phyloP scores from a whole-genome alignment of 2,888 invertebrate species.

The Julus scandinavius region DNA sequence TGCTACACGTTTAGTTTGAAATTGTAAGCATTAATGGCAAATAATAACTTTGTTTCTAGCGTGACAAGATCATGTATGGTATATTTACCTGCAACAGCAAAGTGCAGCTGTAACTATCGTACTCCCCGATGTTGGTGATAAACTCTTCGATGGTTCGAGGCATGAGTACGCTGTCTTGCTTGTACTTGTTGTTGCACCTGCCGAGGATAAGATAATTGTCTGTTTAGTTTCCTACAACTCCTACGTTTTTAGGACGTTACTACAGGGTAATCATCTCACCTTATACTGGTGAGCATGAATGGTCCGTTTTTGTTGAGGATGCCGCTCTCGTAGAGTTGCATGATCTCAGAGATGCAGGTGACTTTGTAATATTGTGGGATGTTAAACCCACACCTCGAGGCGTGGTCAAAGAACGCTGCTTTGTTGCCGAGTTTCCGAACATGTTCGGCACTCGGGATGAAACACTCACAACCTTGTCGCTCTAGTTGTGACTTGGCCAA shows the following conservation, averaged over 20 bases:
- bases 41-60: too few species aligned
- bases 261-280: neutral
- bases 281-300: conserved; percentile 53
- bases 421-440: conserved; percentile 56
- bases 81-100: conserved; percentile 54
- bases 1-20: conserved; percentile 40
- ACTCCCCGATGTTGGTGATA: conserved; percentile 55
- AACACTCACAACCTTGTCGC: conserved; percentile 53
- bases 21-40: neutral
- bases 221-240: too few species aligned
- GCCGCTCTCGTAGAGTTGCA: conserved; percentile 55
- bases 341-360: conserved; percentile 55
- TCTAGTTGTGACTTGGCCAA: conserved; percentile 56
- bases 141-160: conserved; percentile 55
- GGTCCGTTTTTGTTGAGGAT: conserved; percentile 53
- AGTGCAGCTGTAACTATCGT: conserved; percentile 55
- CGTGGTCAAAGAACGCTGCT: conserved; percentile 55
- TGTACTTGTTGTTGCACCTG: conserved; percentile 56
- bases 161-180: conserved; percentile 54
- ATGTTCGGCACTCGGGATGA: conserved; percentile 52
- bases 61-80: too few species aligned
- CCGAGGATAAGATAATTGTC: neutral
- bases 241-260: too few species aligned
- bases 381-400: conserved; percentile 47
- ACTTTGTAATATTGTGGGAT: conserved; percentile 55